Conservation (phyloP, 1,140 invertebrate genomes). For the Drosophila tani region DNA sequence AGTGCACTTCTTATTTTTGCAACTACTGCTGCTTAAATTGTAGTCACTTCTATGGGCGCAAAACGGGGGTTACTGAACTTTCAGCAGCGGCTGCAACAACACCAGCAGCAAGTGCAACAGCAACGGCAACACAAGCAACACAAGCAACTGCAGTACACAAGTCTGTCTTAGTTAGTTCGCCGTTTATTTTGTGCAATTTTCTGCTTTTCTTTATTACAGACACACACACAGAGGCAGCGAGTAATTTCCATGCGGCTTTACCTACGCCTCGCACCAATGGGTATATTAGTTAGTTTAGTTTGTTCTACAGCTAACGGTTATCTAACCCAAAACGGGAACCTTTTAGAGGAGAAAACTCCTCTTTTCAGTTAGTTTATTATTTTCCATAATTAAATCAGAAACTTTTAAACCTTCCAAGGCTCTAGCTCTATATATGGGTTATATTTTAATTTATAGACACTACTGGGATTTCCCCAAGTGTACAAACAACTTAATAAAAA, state of each 20-base stretch:
- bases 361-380: too few relatives aligned
- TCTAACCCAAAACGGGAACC: neutral
- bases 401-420: too few relatives aligned
- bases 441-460: conserved; percentile 2
- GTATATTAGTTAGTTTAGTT: conserved; percentile 9
- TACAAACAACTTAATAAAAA: conserved; percentile 7
- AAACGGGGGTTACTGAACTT: conserved; percentile 64
- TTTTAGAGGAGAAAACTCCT: too few relatives aligned
- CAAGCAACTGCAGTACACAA: conserved; percentile 6
- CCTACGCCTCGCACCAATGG: neutral
- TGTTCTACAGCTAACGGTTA: neutral
- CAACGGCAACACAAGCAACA: conserved; percentile 17
- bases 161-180: conserved; percentile 24
- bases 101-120: conserved; percentile 7
- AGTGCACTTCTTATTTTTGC: conserved; percentile 2
- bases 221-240: neutral
- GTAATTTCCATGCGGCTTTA: conserved; percentile 23
- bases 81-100: conserved; percentile 20
- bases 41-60: conserved; percentile 55
- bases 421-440: neutral
- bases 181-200: conserved; percentile 48
- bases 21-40: conserved; percentile 21
- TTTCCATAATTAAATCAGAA: too few relatives aligned
- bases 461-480: conserved; percentile 8
- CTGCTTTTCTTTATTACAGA: conserved; percentile 34